Conservation (phyloP, 2,888 invertebrate species). For the Apoda limacodes region DNA sequence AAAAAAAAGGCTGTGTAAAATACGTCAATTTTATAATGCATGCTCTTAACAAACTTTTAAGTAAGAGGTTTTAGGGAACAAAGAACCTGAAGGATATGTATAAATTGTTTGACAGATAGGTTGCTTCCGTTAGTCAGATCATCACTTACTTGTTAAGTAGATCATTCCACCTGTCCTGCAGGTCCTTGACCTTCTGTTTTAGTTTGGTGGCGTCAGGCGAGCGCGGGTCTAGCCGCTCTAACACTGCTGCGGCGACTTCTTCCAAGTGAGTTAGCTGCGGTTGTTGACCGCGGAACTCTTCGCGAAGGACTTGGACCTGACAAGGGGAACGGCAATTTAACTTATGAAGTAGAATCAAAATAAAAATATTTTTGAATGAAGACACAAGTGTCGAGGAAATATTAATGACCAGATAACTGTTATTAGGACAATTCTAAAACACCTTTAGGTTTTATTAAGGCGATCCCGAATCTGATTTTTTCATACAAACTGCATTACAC, state of each 20-base stretch:
- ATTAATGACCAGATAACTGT: no score
- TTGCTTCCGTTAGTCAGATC: no score
- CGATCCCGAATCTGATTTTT: no score
- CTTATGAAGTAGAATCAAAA: neutral
- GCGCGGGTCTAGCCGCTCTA: conserved; percentile 68
- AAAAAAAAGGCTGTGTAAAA: no score
- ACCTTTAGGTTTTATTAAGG: no score
- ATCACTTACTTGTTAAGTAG: conserved; percentile 72
- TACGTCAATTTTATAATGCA: no score
- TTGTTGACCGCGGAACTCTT: conserved; percentile 94
- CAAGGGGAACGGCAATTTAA: neutral
- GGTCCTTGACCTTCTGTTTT: conserved; percentile 76
- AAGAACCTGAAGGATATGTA: no score
- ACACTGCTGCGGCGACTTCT: conserved; percentile 81
- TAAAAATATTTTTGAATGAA: neutral
- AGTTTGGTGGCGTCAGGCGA: conserved; percentile 63
- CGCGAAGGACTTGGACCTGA: conserved; percentile 88
- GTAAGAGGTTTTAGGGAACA: no score
- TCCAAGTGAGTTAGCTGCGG: conserved; percentile 89
- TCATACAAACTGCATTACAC: no score
- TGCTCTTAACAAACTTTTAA: no score
- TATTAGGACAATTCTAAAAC: no score
- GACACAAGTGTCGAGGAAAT: neutral
- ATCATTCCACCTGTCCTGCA: conserved; percentile 85
- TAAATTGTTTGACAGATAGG: no score